Conservation (phyloP, 2,888 invertebrate genomes). For the Neria commutata region DNA sequence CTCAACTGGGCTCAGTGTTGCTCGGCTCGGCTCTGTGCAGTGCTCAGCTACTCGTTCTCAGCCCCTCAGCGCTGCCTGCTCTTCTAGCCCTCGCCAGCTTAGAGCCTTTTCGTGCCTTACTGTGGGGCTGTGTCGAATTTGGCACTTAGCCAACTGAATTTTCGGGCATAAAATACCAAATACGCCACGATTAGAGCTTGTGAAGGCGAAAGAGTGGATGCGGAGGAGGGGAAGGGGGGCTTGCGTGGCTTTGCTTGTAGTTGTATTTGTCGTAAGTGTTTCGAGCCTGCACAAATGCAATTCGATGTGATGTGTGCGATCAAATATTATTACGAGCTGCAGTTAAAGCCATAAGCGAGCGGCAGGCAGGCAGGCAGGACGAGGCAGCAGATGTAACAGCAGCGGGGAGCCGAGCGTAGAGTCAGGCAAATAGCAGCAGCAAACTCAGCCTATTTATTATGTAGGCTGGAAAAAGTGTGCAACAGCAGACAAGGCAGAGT, state of each 20-base stretch:
- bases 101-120: too few relatives aligned
- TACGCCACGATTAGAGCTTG: background rate
- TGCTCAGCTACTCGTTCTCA: too few relatives aligned
- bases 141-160: constrained; percentile 39
- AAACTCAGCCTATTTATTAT: background rate
- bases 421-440: background rate
- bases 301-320: constrained; percentile 15
- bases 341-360: constrained; percentile 4
- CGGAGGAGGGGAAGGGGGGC: background rate
- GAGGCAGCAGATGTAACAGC: too few relatives aligned
- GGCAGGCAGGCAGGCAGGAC: too few relatives aligned
- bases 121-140: constrained; percentile 25
- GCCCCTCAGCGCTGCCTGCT: too few relatives aligned
- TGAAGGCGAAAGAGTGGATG: background rate
- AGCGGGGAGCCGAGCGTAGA: too few relatives aligned
- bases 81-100: too few relatives aligned
- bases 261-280: constrained; percentile 19
- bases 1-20: too few relatives aligned
- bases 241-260: background rate
- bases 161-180: constrained; percentile 36
- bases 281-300: background rate
- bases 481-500: constrained; percentile 27
- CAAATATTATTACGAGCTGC: constrained; percentile 24
- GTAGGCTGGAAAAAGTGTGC: background rate
- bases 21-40: too few relatives aligned